Evolutionary conservation across 1,140 invertebrate genomes (phyloP).

Genomic region (Dendrolimus kikuchii): DNA sequence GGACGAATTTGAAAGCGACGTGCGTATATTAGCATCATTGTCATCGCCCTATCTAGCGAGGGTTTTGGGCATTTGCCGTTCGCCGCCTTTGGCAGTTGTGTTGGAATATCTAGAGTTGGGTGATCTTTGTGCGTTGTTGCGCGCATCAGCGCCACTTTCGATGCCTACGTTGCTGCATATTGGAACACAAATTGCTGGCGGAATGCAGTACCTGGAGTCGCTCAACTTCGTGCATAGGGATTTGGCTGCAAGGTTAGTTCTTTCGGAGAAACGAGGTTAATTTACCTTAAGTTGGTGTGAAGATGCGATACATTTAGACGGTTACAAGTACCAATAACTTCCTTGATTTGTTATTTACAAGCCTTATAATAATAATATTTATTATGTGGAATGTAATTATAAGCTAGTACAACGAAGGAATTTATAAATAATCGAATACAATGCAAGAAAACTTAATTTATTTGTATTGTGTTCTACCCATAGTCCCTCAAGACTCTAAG

Average conservation of each 20-base stretch:
- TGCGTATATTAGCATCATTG: constrained; percentile 88
- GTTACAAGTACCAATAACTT: too few relatives aligned
- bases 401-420: too few relatives aligned
- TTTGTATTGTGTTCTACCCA: too few relatives aligned
- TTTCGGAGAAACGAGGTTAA: background rate
- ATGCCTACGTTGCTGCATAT: constrained; percentile 83
- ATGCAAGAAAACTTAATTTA: too few relatives aligned
- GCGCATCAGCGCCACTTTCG: constrained; percentile 75
- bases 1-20: constrained; percentile 91
- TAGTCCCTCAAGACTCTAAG: too few relatives aligned
- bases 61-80: constrained; percentile 89
- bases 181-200: constrained; percentile 88
- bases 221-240: constrained; percentile 88
- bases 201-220: constrained; percentile 88
- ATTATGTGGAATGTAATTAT: too few relatives aligned
- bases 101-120: constrained; percentile 94
- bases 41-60: constrained; percentile 90
- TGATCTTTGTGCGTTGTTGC: constrained; percentile 91
- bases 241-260: constrained; percentile 79
- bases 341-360: too few relatives aligned
- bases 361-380: too few relatives aligned
- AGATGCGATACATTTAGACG: too few relatives aligned
- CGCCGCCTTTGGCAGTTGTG: constrained; percentile 87
- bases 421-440: too few relatives aligned
- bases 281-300: too few relatives aligned